Percentiles rank a stretch among this genome's conserved stretches.
These are phyloP conservation scores for Atractosteus spatula DNA, from an alignment of 2,113 vertebrate species.

Conservation along the genomic window DNA sequence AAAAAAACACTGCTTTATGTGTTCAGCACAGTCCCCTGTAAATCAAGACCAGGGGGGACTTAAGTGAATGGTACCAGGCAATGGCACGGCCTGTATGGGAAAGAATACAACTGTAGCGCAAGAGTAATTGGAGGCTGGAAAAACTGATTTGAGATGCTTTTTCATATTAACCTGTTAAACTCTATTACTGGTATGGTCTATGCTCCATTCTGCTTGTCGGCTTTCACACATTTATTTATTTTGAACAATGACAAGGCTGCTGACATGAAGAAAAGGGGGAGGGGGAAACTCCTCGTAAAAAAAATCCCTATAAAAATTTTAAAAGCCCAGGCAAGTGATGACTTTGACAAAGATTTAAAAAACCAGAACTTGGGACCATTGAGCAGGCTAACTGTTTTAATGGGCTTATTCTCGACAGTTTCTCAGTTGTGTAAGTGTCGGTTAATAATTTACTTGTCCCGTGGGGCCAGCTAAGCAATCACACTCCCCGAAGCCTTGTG, in stretches of 20 bases:
- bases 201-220: not conserved
- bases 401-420: slow-evolving; percentile 65
- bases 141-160: not conserved
- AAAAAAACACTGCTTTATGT: slow-evolving; percentile 50
- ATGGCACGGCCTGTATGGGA: slow-evolving; percentile 50
- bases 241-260: slow-evolving; percentile 34
- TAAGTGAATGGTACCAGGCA: slow-evolving; percentile 57
- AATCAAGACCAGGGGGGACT: slow-evolving; percentile 60
- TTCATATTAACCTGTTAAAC: not conserved
- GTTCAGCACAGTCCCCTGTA: slow-evolving; percentile 50
- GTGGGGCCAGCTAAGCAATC: slow-evolving; percentile 53
- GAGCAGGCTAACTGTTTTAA: slow-evolving; percentile 61
- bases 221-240: slow-evolving; percentile 32
- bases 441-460: slow-evolving; percentile 70
- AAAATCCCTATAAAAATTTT: slow-evolving; percentile 19
- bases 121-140: not conserved
- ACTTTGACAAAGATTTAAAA: slow-evolving; percentile 60
- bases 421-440: slow-evolving; percentile 59
- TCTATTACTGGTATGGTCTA: slow-evolving; percentile 5
- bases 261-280: slow-evolving; percentile 16
- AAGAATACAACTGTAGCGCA: not conserved
- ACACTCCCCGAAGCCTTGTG: slow-evolving; percentile 27
- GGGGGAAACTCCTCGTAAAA: not conserved
- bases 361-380: slow-evolving; percentile 51
- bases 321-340: slow-evolving; percentile 42